phyloP scores from a whole-genome alignment of 2,113 vertebrate genomes.

The Salvelinus sp. region DNA sequence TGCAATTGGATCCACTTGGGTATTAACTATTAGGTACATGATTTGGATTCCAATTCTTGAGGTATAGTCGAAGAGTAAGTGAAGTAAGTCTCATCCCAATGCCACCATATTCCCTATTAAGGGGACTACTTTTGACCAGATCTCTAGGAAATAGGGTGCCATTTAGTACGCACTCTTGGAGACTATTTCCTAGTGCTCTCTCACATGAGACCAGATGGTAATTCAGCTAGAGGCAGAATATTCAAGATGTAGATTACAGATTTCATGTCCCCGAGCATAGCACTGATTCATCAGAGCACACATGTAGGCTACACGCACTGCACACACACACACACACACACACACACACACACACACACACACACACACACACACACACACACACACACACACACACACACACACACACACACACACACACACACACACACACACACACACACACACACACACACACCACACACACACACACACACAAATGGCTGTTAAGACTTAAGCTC shows the following conservation, averaged over 20 bases:
- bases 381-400: no score
- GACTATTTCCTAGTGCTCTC: background rate
- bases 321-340: constrained; percentile 6
- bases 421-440: no score
- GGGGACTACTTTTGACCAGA: no score
- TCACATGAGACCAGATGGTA: background rate
- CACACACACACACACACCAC: no score
- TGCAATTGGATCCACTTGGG: background rate
- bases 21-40: no score
- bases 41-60: no score
- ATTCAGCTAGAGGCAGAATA: background rate
- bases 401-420: no score
- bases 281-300: constrained; percentile 14
- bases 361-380: no score
- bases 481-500: background rate
- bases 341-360: constrained; percentile 15
- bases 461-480: constrained; percentile 7
- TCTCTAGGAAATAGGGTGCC: no score
- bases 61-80: no score
- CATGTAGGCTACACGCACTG: constrained; percentile 16
- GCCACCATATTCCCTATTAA: no score
- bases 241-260: background rate
- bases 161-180: no score
- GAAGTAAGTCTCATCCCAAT: background rate
- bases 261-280: background rate